A percentile compares a stretch with the other conserved stretches of the same genome.
Conservation (phyloP, 2,113 vertebrate genomes). For the Mellivora capensis region DNA sequence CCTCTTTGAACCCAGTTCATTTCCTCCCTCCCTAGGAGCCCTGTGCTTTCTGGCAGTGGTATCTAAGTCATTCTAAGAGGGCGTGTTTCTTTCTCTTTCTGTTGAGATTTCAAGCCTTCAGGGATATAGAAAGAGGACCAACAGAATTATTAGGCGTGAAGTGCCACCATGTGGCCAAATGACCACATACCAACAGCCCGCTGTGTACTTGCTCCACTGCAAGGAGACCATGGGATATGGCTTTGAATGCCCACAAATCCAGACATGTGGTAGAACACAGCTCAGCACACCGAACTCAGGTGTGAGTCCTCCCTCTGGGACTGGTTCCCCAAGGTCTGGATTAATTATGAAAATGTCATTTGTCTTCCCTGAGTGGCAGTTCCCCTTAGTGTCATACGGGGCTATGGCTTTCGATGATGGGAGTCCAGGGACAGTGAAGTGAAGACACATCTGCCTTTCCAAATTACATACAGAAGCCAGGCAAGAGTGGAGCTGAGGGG, state of each 20-base stretch:
- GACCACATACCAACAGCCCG: not conserved
- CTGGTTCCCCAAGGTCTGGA: not conserved
- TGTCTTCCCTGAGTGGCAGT: not conserved
- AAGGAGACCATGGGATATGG: accelerated
- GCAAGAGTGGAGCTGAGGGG: not conserved
- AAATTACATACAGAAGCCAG: not conserved
- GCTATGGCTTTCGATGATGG: not conserved
- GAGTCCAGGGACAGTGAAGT: not conserved
- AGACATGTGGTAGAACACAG: not conserved
- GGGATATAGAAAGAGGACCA: not conserved
- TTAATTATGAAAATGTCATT: not conserved
- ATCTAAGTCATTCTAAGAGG: not conserved
- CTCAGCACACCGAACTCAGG: not conserved
- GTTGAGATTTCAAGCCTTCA: not conserved
- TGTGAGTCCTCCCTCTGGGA: not conserved
- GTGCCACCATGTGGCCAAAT: constrained; percentile 80
- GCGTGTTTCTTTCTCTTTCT: not conserved
- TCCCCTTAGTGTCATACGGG: not conserved
- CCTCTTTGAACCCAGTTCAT: not conserved
- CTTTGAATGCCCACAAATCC: not conserved
- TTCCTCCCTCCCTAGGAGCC: not conserved
- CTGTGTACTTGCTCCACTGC: not conserved
- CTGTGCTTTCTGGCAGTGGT: not conserved
- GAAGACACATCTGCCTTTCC: not conserved
- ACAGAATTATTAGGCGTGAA: constrained; percentile 69